phyloP scores from a whole-genome alignment of 1,140 invertebrate species.

The Cotesia vestalis region DNA sequence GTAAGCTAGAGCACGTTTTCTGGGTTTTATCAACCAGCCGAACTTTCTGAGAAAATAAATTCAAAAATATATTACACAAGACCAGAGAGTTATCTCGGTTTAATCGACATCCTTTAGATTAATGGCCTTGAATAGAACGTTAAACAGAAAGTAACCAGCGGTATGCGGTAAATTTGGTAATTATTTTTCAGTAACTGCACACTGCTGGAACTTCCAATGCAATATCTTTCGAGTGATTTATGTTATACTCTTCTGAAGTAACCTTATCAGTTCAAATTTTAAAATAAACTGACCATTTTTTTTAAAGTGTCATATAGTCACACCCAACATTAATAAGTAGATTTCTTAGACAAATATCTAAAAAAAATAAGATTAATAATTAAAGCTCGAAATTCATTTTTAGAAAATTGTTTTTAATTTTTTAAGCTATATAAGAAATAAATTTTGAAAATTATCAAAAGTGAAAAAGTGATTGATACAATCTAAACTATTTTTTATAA shows the following conservation, averaged over 20 bases:
- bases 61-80: constrained; percentile 47
- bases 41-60: constrained; percentile 52
- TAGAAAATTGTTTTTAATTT: no score
- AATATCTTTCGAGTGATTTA: no score
- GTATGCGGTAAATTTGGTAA: constrained; percentile 36
- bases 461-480: no score
- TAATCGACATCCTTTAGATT: constrained; percentile 48
- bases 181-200: constrained; percentile 1
- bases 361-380: no score
- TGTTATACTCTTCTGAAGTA: constrained; percentile 3
- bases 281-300: background rate
- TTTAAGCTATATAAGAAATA: no score
- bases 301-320: no score
- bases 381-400: no score
- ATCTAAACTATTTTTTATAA: no score
- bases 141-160: constrained; percentile 39
- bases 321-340: no score
- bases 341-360: no score
- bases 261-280: constrained; percentile 17
- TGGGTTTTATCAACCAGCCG: constrained; percentile 31
- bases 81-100: constrained; percentile 38
- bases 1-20: background rate
- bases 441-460: no score
- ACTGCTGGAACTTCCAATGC: no score
- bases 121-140: constrained; percentile 44